These are phyloP conservation scores for Tringa solitaria DNA, from an alignment of 2,113 vertebrate species.

Conservation along the genomic window DNA sequence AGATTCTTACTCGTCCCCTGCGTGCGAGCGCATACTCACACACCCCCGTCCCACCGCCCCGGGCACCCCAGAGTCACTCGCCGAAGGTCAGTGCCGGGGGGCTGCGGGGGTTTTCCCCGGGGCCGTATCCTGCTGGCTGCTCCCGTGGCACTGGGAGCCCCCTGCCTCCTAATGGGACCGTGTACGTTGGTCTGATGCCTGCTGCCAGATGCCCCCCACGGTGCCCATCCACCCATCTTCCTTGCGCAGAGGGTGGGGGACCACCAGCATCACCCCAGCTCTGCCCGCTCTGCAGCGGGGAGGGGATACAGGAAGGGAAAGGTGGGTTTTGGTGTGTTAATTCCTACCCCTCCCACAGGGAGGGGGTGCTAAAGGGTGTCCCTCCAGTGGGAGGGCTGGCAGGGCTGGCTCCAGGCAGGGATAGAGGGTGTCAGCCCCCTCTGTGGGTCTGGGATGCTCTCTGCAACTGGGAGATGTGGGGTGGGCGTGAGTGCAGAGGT, in stretches of 20 bases:
- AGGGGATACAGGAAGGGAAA: not conserved
- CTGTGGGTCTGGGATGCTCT: not conserved
- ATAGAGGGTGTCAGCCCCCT: not conserved
- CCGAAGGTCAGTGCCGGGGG: not conserved
- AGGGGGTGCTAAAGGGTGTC: not conserved
- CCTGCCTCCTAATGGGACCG: accelerated
- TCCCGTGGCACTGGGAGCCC: accelerated
- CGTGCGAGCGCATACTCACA: not conserved
- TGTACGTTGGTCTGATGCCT: accelerated
- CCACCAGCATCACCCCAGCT: not conserved
- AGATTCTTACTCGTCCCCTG: not conserved
- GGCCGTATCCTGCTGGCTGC: not conserved
- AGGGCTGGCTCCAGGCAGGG: not conserved
- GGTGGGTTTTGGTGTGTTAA: not conserved
- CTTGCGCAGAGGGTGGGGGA: not conserved
- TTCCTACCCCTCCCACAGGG: not conserved
- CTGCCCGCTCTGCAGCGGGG: not conserved
- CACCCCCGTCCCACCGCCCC: accelerated
- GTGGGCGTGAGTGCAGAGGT: not conserved
- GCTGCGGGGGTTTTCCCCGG: accelerated
- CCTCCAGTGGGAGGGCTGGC: not conserved
- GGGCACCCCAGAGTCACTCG: not conserved
- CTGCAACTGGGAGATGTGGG: not conserved
- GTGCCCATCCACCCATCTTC: not conserved
- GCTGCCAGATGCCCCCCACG: not conserved